These are phyloP conservation scores for Idaea dimidiata DNA, from an alignment of 2,888 invertebrate species.

Conservation along the genomic window DNA sequence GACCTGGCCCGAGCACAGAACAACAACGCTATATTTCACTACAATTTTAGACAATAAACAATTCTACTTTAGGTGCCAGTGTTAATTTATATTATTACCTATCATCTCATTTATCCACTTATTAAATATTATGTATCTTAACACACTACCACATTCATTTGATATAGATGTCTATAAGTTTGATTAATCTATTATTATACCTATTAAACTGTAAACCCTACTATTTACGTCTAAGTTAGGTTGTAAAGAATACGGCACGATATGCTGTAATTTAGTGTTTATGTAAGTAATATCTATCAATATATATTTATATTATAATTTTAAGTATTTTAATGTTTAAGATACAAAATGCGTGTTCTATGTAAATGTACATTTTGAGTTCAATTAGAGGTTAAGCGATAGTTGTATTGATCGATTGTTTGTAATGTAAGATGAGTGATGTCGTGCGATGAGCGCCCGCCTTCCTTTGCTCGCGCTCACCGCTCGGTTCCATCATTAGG, in stretches of 20 bases:
- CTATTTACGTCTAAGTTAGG: slow-evolving; percentile 68
- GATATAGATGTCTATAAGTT: slow-evolving; percentile 46
- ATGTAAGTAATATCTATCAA: slow-evolving; percentile 70
- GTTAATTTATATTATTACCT: slow-evolving; percentile 41
- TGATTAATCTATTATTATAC: slow-evolving; percentile 43
- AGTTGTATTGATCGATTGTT: slow-evolving; percentile 21
- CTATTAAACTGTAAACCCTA: slow-evolving; percentile 60
- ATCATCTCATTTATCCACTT: slow-evolving; percentile 13
- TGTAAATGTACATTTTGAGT: slow-evolving; percentile 75
- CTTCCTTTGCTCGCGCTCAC: slow-evolving; percentile 23
- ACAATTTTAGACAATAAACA: slow-evolving; percentile 47
- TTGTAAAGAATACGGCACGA: slow-evolving; percentile 60
- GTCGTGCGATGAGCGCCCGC: slow-evolving; percentile 25
- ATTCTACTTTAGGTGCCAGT: slow-evolving; percentile 59
- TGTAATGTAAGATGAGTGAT: slow-evolving; percentile 27
- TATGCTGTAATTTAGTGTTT: slow-evolving; percentile 60
- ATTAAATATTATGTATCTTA: slow-evolving; percentile 20
- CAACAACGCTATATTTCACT: slow-evolving; percentile 2
- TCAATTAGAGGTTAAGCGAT: slow-evolving; percentile 60
- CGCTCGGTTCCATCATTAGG: slow-evolving; percentile 36
- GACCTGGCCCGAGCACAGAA: slow-evolving; percentile 3
- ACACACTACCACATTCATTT: slow-evolving; percentile 44
- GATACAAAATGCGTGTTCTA: slow-evolving; percentile 70
- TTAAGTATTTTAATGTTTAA: slow-evolving; percentile 69
- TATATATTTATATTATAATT: slow-evolving; percentile 71